These are phyloP conservation scores for Lasius fuliginosus DNA, from an alignment of 2,888 invertebrate species.

Conservation along the genomic window DNA sequence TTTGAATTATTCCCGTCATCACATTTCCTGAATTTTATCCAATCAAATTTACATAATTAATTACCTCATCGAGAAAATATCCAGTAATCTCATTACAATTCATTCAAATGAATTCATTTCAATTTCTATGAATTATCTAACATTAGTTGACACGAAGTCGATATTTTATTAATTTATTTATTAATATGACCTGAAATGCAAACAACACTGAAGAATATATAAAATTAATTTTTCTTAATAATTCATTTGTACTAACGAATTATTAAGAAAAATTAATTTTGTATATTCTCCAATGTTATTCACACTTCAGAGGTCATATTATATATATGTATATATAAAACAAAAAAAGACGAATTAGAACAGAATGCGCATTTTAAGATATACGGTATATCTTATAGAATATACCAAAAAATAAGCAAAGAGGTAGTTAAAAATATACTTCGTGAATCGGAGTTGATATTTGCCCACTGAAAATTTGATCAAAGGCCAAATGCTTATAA, in stretches of 20 bases:
- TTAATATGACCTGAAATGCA: conserved; percentile 4
- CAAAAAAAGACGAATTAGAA: neutral
- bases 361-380: neutral
- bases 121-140: conserved; percentile 37
- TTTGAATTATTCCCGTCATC: conserved; percentile 32
- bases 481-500: conserved; percentile 12
- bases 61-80: conserved; percentile 27
- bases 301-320: too few species aligned
- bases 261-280: too few species aligned
- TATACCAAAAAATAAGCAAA: neutral
- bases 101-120: conserved; percentile 22
- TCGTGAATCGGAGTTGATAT: neutral
- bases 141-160: conserved; percentile 28
- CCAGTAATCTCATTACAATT: conserved; percentile 41
- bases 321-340: neutral
- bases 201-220: neutral
- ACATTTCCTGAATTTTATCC: conserved; percentile 30
- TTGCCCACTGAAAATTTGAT: conserved; percentile 23
- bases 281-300: too few species aligned
- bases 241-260: neutral
- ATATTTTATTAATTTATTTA: neutral
- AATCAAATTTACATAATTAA: conserved; percentile 48
- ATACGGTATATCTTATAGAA: neutral
- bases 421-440: conserved; percentile 32
- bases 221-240: neutral